A percentile compares a stretch with the other conserved stretches of the same genome.
phyloP scores from a whole-genome alignment of 1,140 invertebrate species.

The Dufourea novaeangliae region DNA sequence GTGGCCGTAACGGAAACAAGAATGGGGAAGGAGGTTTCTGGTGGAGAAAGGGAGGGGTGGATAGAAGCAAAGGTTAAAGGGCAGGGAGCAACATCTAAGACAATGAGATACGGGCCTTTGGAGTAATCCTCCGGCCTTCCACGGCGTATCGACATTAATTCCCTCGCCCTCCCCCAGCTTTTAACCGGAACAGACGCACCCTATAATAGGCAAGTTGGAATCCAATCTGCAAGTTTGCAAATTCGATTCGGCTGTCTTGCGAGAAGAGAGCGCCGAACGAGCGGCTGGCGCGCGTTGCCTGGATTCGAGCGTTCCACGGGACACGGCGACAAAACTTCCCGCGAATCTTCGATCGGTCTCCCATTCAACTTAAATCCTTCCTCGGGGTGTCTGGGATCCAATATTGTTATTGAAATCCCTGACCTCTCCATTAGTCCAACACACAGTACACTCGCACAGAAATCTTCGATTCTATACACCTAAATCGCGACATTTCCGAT shows the following conservation, averaged over 20 bases:
- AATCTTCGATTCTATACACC: too few species aligned
- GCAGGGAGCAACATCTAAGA: conserved; percentile 70
- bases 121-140: conserved; percentile 80
- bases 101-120: conserved; percentile 74
- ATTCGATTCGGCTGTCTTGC: conserved; percentile 79
- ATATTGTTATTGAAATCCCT: too few species aligned
- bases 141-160: conserved; percentile 82
- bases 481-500: too few species aligned
- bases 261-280: conserved; percentile 61
- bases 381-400: too few species aligned
- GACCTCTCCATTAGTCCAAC: too few species aligned
- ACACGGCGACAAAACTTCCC: conserved; percentile 20
- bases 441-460: too few species aligned
- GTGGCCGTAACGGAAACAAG: neutral
- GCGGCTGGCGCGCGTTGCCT: conserved; percentile 31
- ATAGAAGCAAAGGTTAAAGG: conserved; percentile 46
- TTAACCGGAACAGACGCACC: conserved; percentile 83
- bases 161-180: conserved; percentile 76
- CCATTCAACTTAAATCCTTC: neutral
- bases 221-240: conserved; percentile 83
- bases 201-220: conserved; percentile 83
- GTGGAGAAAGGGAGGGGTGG: neutral
- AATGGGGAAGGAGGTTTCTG: neutral
- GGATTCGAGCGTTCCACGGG: conserved; percentile 28
- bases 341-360: neutral